These are phyloP conservation scores for Drosophila kepulauana DNA, from an alignment of 1,140 invertebrate species.

Conservation along the genomic window DNA sequence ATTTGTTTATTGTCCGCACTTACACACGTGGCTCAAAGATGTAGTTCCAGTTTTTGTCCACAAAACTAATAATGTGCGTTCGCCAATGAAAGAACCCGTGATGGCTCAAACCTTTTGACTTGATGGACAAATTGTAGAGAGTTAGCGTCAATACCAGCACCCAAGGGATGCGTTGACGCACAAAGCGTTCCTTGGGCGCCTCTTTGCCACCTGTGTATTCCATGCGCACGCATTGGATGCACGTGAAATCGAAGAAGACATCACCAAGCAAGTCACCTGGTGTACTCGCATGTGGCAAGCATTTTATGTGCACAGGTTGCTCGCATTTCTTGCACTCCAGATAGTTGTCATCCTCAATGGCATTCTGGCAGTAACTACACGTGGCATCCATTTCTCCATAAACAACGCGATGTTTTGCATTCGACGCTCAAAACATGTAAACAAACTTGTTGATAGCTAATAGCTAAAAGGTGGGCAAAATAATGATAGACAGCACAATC, in stretches of 20 bases:
- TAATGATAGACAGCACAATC: no score
- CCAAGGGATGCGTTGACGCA: constrained; percentile 85
- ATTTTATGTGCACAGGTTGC: constrained; percentile 87
- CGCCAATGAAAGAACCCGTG: constrained; percentile 92
- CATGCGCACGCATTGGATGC: constrained; percentile 86
- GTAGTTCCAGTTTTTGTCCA: constrained; percentile 89
- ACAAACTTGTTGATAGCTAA: constrained; percentile 24
- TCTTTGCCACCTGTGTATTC: constrained; percentile 5
- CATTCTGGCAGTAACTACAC: constrained; percentile 53
- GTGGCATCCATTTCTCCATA: background rate
- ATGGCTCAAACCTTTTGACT: constrained; percentile 88
- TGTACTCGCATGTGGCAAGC: constrained; percentile 87
- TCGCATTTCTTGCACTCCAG: constrained; percentile 86
- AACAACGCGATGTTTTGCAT: constrained; percentile 18
- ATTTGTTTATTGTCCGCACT: constrained; percentile 14
- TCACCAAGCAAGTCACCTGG: constrained; percentile 90
- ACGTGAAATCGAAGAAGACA: constrained; percentile 91
- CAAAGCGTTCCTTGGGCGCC: constrained; percentile 49
- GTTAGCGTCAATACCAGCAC: constrained; percentile 88
- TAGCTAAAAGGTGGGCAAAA: constrained; percentile 5
- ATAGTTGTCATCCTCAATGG: constrained; percentile 68
- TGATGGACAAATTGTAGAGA: constrained; percentile 88
- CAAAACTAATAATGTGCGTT: constrained; percentile 89
- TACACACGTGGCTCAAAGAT: constrained; percentile 70
- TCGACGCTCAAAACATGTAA: constrained; percentile 26